These are phyloP conservation scores for Lates japonicus DNA, from an alignment of 2,797 vertebrate genomes.

Conservation along the genomic window DNA sequence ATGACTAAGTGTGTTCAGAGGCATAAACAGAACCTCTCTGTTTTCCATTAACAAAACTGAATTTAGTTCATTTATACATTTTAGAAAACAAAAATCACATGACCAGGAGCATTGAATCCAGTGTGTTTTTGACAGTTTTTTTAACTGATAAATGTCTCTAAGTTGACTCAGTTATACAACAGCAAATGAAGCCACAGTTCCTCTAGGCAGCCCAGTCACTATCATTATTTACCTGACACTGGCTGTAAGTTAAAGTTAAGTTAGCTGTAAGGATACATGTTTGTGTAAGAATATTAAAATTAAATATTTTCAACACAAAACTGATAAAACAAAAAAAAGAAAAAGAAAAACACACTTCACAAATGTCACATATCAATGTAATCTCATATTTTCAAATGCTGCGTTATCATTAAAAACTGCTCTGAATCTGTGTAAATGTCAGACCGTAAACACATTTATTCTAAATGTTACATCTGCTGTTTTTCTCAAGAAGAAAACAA, in stretches of 20 bases:
- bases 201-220: neutral
- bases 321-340: too few species aligned
- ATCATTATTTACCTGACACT: too few species aligned
- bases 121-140: neutral
- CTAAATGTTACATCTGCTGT: too few species aligned
- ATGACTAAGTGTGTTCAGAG: constrained; percentile 20
- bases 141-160: neutral
- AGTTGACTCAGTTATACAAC: neutral
- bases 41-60: constrained; percentile 7
- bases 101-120: neutral
- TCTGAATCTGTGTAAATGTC: neutral
- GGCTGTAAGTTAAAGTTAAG: too few species aligned
- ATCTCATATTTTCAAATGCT: neutral
- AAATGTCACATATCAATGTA: too few species aligned
- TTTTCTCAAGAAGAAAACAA: neutral
- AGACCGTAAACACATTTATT: neutral
- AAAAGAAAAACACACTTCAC: too few species aligned
- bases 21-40: constrained; percentile 3
- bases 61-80: neutral
- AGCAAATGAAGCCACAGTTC: neutral
- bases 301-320: too few species aligned
- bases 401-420: neutral
- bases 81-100: neutral
- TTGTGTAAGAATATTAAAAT: too few species aligned
- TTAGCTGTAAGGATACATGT: too few species aligned